phyloP scores from a whole-genome alignment of 2,888 invertebrate genomes.

The Druceiella hillmani region DNA sequence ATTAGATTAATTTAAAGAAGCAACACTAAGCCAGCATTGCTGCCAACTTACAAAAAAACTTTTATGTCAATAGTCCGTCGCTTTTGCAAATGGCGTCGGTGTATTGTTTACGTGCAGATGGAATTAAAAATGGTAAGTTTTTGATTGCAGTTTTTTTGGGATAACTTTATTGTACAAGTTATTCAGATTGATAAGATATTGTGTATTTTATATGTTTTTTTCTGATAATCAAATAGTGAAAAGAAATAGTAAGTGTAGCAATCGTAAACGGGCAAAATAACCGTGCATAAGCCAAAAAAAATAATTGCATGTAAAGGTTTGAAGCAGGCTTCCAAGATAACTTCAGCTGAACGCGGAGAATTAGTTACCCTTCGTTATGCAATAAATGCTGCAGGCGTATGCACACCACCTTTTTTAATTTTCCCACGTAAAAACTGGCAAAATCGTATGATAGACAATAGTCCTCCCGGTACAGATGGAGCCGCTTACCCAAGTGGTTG shows the following conservation, averaged over 20 bases:
- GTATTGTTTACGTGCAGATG: no score
- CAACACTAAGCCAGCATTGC: constrained; percentile 11
- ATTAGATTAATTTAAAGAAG: constrained; percentile 9
- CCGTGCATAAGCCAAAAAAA: constrained; percentile 28
- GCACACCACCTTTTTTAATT: constrained; percentile 31
- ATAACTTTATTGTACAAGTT: no score
- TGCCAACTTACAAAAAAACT: constrained; percentile 8
- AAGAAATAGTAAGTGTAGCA: no score
- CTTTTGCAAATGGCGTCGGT: no score
- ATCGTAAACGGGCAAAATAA: constrained; percentile 19
- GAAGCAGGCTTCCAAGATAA: constrained; percentile 31
- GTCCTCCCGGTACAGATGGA: constrained; percentile 30
- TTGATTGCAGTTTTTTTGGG: no score
- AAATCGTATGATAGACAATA: constrained; percentile 29
- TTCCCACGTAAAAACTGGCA: constrained; percentile 30
- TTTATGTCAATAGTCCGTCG: constrained; percentile 7
- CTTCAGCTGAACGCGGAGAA: constrained; percentile 32
- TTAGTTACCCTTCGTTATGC: constrained; percentile 30
- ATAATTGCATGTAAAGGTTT: constrained; percentile 28
- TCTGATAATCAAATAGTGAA: no score
- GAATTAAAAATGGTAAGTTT: no score
- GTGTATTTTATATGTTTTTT: no score
- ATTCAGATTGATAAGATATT: no score
- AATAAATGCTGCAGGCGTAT: constrained; percentile 30
- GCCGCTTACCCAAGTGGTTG: constrained; percentile 29